Percentiles rank a stretch among this genome's conserved stretches.
Conservation (phyloP, 2,113 vertebrate species). For the Carettochelys insculpta region DNA sequence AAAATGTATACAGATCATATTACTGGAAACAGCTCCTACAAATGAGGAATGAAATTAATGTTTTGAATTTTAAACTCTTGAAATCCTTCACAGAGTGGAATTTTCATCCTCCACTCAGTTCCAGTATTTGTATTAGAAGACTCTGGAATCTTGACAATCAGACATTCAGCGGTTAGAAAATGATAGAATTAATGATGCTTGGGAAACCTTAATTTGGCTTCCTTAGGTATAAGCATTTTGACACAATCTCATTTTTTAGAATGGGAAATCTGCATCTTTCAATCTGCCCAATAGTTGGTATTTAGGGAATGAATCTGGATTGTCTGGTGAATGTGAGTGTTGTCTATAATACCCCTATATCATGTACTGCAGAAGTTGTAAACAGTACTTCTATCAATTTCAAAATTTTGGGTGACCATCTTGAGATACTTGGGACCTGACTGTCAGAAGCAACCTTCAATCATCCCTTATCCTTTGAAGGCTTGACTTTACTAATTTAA, state of each 20-base stretch:
- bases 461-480: background rate
- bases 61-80: background rate
- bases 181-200: background rate
- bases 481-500: background rate
- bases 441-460: background rate
- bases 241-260: background rate
- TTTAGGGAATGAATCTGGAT: background rate
- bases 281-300: background rate
- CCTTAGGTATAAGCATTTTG: background rate
- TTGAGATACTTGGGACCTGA: background rate
- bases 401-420: background rate
- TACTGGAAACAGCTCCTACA: background rate
- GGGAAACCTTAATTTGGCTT: background rate
- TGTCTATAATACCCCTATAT: background rate
- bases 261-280: background rate
- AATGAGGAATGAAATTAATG: background rate
- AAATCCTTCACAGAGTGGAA: background rate
- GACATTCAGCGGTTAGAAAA: background rate
- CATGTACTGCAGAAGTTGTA: background rate
- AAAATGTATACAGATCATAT: background rate
- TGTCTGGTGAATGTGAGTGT: background rate
- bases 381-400: no score
- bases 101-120: background rate
- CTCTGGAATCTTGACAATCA: background rate
- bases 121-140: background rate